phyloP scores from a whole-genome alignment of 2,797 vertebrate genomes.

The Champsocephalus gunnari region DNA sequence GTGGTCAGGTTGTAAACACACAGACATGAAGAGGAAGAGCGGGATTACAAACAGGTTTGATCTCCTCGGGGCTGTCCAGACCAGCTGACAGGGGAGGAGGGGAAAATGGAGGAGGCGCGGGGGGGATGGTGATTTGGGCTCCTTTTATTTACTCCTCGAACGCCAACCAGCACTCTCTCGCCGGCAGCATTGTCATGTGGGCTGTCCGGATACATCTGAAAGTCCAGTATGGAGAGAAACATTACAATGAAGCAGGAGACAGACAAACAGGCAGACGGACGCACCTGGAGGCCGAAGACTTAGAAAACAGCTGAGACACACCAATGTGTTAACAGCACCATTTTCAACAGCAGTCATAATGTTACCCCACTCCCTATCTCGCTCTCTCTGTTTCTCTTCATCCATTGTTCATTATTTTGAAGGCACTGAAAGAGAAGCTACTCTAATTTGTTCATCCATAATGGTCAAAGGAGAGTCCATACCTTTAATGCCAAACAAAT shows the following conservation, averaged over 20 bases:
- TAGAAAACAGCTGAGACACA: constrained; percentile 78
- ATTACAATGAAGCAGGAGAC: constrained; percentile 58
- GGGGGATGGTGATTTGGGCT: constrained; percentile 41
- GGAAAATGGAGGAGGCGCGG: constrained; percentile 18
- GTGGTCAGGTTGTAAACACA: constrained; percentile 81
- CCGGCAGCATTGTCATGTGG: constrained; percentile 80
- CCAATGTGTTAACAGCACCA: constrained; percentile 72
- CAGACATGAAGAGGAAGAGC: constrained; percentile 74
- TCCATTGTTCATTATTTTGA: constrained; percentile 64
- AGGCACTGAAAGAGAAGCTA: constrained; percentile 30
- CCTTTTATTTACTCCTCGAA: constrained; percentile 67
- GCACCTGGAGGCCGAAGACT: constrained; percentile 75
- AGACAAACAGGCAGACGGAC: constrained; percentile 70
- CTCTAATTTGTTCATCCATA: constrained; percentile 47
- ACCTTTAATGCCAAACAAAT: constrained; percentile 64
- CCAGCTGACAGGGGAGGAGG: constrained; percentile 65
- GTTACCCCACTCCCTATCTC: constrained; percentile 14
- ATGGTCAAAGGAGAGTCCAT: constrained; percentile 43
- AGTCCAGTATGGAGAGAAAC: constrained; percentile 67
- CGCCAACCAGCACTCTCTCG: constrained; percentile 64
- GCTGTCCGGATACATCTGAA: constrained; percentile 68
- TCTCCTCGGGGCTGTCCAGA: constrained; percentile 77
- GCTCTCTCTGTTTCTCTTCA: constrained; percentile 22
- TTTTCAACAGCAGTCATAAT: constrained; percentile 61
- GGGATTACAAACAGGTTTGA: constrained; percentile 81